phyloP scores from a whole-genome alignment of 2,888 invertebrate genomes.

The Pilophorus perplexus region DNA sequence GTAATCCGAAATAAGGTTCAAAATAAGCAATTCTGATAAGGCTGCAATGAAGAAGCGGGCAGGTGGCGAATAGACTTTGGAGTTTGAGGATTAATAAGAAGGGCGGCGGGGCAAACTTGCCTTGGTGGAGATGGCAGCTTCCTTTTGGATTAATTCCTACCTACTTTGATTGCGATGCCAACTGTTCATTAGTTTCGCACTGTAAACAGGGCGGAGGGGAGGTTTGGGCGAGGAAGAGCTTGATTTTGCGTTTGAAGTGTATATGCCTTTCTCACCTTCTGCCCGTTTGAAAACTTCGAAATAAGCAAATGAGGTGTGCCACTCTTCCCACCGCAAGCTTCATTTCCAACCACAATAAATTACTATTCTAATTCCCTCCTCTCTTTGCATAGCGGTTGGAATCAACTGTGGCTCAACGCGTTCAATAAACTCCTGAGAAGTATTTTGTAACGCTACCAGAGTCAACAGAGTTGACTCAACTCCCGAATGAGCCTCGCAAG shows the following conservation, averaged over 20 bases:
- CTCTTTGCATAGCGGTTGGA: slow-evolving; percentile 4
- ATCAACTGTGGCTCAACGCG: no score
- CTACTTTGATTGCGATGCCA: slow-evolving; percentile 27
- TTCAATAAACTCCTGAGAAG: no score
- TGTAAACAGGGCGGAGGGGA: slow-evolving; percentile 12
- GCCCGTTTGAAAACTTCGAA: slow-evolving; percentile 29
- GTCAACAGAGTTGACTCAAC: no score
- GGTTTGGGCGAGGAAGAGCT: slow-evolving; percentile 17
- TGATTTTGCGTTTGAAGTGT: slow-evolving; percentile 38
- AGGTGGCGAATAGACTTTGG: slow-evolving; percentile 33
- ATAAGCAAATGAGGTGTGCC: slow-evolving; percentile 38
- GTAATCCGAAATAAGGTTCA: slow-evolving; percentile 26
- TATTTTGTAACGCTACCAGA: no score
- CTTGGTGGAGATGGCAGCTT: slow-evolving; percentile 9
- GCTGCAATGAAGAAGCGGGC: slow-evolving; percentile 34
- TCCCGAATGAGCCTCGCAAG: no score
- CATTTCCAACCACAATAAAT: slow-evolving; percentile 20
- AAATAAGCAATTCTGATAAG: slow-evolving; percentile 38
- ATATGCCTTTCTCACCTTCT: slow-evolving; percentile 22
- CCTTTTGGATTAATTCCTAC: slow-evolving; percentile 30
- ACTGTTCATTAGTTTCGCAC: slow-evolving; percentile 34
- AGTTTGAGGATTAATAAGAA: slow-evolving; percentile 19
- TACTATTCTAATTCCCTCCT: slow-evolving; percentile 1
- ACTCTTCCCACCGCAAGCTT: slow-evolving; percentile 5
- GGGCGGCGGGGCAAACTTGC: background rate